phyloP scores from a whole-genome alignment of 2,113 vertebrate genomes.

The Salvelinus sp. region DNA sequence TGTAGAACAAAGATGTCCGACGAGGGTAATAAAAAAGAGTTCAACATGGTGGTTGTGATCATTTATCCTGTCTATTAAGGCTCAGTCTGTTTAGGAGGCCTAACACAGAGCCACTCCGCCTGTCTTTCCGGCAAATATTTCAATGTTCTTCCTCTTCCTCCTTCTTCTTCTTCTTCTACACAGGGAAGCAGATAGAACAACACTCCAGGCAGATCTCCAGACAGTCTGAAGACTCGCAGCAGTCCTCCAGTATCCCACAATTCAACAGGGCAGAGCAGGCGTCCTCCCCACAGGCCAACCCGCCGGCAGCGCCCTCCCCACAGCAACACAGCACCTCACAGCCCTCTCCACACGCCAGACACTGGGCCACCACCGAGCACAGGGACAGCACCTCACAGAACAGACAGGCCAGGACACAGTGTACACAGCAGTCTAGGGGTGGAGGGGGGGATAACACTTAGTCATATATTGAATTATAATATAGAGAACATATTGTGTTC shows the following conservation, averaged over 20 bases:
- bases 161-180: slow-evolving; percentile 42
- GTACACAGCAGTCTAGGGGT: slow-evolving; percentile 74
- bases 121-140: too few relatives aligned
- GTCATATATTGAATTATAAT: not conserved
- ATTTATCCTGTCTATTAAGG: too few relatives aligned
- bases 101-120: not conserved
- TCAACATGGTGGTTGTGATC: too few relatives aligned
- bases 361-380: slow-evolving; percentile 71
- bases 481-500: too few relatives aligned
- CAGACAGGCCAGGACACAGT: slow-evolving; percentile 79
- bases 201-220: slow-evolving; percentile 81
- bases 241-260: slow-evolving; percentile 75
- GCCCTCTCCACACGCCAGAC: slow-evolving; percentile 67
- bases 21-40: not conserved
- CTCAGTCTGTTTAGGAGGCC: not conserved
- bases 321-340: slow-evolving; percentile 67
- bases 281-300: slow-evolving; percentile 62
- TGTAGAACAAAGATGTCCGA: not conserved
- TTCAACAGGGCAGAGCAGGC: slow-evolving; percentile 63
- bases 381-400: slow-evolving; percentile 77
- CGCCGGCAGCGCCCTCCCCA: slow-evolving; percentile 49
- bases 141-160: too few relatives aligned
- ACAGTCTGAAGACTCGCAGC: slow-evolving; percentile 77
- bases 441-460: slow-evolving; percentile 1
- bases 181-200: slow-evolving; percentile 79